A percentile compares a stretch with the other conserved stretches of the same genome.
These are phyloP conservation scores for Neotoxoptera formosana DNA, from an alignment of 1,140 invertebrate genomes.

Conservation along the genomic window DNA sequence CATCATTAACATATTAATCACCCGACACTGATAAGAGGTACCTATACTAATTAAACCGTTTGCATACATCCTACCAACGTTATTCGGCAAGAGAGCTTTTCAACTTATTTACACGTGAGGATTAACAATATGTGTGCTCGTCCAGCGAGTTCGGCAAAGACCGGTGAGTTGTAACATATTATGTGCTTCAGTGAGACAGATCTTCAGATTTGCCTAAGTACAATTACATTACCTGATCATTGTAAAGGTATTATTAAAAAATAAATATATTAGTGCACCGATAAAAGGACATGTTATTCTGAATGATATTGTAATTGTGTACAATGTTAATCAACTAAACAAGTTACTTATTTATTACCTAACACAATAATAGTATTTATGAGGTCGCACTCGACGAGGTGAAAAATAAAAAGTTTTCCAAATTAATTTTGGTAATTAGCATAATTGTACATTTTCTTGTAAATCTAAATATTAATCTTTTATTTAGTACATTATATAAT, in stretches of 20 bases:
- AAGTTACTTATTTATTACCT: not conserved
- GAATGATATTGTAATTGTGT: no score
- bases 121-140: not conserved
- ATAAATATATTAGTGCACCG: no score
- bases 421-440: no score
- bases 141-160: not conserved
- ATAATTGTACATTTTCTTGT: no score
- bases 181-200: not conserved
- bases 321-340: not conserved
- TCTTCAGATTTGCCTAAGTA: no score
- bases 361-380: not conserved
- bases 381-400: not conserved
- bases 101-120: not conserved
- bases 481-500: no score
- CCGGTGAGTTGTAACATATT: not conserved
- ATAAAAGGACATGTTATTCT: no score
- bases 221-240: no score
- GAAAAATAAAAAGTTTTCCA: not conserved
- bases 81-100: not conserved
- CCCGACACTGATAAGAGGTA: not conserved
- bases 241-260: no score
- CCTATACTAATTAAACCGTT: not conserved
- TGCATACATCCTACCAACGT: not conserved
- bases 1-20: not conserved
- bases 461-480: no score